Percentiles rank a stretch among this genome's conserved stretches.
These are phyloP conservation scores for Leptodactylus fuscus DNA, from an alignment of 2,113 vertebrate genomes.

Conservation along the genomic window DNA sequence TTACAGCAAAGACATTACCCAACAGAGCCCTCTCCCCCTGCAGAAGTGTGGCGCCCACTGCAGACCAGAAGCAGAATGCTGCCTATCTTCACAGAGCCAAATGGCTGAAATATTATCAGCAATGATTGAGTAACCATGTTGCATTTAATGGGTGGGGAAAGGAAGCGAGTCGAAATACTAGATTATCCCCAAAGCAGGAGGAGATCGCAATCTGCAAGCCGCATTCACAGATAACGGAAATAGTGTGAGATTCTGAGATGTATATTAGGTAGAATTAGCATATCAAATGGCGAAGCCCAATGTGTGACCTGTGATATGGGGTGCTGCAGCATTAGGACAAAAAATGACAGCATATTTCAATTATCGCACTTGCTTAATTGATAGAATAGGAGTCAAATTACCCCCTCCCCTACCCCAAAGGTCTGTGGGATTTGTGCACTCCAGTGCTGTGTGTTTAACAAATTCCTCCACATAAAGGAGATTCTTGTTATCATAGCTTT, in stretches of 20 bases:
- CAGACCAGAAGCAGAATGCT: not conserved
- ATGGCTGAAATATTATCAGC: not conserved
- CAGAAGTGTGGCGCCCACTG: not conserved
- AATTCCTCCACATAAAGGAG: slow-evolving; percentile 67
- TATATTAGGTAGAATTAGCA: not conserved
- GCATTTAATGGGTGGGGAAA: not conserved
- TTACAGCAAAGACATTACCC: not conserved
- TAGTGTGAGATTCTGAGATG: not conserved
- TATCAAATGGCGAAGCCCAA: not conserved
- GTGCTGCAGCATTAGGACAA: not conserved
- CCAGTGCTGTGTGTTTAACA: slow-evolving; percentile 57
- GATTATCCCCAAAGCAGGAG: slow-evolving; percentile 16
- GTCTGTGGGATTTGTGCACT: slow-evolving; percentile 14
- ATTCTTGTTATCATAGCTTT: slow-evolving; percentile 63
- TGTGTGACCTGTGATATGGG: slow-evolving; percentile 4
- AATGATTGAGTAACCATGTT: not conserved
- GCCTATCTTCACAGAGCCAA: slow-evolving; percentile 21
- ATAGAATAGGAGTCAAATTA: not conserved
- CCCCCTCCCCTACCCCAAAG: not conserved
- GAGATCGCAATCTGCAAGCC: not conserved
- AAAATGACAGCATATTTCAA: not conserved
- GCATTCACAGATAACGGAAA: not conserved
- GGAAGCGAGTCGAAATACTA: not conserved
- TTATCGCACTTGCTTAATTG: not conserved
- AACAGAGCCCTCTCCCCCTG: not conserved